Base-by-base conservation (phyloP, 2,113 vertebrate genomes). In the Orthonyx spaldingii region DNA sequence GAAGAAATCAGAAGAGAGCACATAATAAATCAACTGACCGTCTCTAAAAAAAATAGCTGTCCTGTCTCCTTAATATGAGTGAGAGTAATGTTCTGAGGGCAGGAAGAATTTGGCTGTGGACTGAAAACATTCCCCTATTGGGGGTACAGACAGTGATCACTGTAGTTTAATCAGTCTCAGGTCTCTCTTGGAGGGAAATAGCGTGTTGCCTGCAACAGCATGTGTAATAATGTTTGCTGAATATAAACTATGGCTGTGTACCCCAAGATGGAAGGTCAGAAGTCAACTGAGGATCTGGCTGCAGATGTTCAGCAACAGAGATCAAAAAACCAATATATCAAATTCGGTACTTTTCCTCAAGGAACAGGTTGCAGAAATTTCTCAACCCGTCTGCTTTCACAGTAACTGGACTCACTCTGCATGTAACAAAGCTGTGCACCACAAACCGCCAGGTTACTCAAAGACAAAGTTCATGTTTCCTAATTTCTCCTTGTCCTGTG, bases 11-110 rank as follows among this genome's bases (percentile, higher is more conserved):
- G 88, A 94, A 84, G 53, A 94, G 14, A 84, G 65, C 83, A 82
- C 75, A 72, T 89, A 96, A 97, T 97, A 95, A 94, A 96, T 96
- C 92, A 97, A 65, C 83, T 56, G 88, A 53, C 80, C 90, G 76
- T 53, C 59, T 86, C 79, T 94, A 65, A 96, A 93, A 96, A 93
- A 96, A 93, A 94, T 87, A 90, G 80, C 94, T 91, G 92, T 95
- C 90, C 79, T 78, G 64, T 93, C 93, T 95, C 80, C 86, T 95
- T 93, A 96, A 68, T 87, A 84, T 57, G 88, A 96, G 80, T 87
- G 91, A 96, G 92, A 96, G 49, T 93, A 93, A 94, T 93, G 91
- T 92, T 94, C 69, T 92, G 86, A 96, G 93, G 80, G 94, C 83
- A 94, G 72, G 85, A 94, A 87, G 90, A 92, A 92, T 96, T 92